Base-by-base conservation (phyloP, 2,113 vertebrate species). In the Ameiurus melas region DNA sequence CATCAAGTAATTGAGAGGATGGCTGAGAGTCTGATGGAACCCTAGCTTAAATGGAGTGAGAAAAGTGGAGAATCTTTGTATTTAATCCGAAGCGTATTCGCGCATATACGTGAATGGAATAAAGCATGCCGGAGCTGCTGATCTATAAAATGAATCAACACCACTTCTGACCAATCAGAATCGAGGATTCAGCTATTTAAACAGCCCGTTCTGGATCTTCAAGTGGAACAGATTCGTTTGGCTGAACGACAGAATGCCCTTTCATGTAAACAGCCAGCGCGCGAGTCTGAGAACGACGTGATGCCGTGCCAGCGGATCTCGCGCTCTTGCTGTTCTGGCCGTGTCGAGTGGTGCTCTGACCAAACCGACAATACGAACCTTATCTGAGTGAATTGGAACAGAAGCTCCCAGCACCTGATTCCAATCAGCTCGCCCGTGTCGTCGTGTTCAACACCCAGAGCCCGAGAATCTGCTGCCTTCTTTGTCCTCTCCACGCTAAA, bases 321-420 rank as follows among this genome's bases (percentile, higher is more conserved):
- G 2, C 12, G 20, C 57, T 62, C 9, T 22, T 6, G 80, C 80
- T 43, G 20, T 27, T 25, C 7, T 83, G 33, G 80, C 80, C 51
- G 14, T 80, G 16, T 80, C 51, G 16, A 80, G 16, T 80, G 14
- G 13, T 12, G 16, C n/a, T 81, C 79, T 62, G 58, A 43, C 80
- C 12, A 39, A 7, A 39, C 33, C 2, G 20, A 62, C 57, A 22
- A 83, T 27, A 62, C 58, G 27, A 62, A 43, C 57, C 57, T 25
- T 83, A 43, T 83, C 80, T 83, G 57, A 20, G 20, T 27, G 58
- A 62, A 82, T 39, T 60, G 80, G 80, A 82, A 60, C 55, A 60
- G 55, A 83, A 39, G 36, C 20, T 62, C 22, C 12, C 0, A 36
- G 53, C 79, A 73, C 66, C 66, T 75, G 84, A 33, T 85, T 75